A percentile compares a stretch with the other conserved stretches of the same genome.
Conservation (phyloP, 2,797 vertebrate genomes). For the Peromyscus aztecus region DNA sequence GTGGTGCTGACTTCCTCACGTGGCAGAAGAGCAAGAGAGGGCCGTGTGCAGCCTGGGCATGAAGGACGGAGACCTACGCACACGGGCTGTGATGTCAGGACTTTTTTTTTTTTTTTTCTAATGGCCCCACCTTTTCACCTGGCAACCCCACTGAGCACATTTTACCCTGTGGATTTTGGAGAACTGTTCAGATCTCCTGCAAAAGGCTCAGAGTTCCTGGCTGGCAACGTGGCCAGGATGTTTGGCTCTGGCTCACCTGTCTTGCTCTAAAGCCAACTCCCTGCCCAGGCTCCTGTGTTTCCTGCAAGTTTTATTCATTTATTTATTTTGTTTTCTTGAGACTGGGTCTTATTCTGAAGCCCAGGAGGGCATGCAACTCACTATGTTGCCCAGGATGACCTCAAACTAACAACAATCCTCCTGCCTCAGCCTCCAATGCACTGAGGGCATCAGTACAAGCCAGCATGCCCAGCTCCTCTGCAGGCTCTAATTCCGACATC, state of each 20-base stretch:
- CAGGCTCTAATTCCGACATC: not conserved
- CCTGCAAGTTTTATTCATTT: not conserved
- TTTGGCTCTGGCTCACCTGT: accelerated
- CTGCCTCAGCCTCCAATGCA: not conserved
- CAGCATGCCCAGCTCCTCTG: not conserved
- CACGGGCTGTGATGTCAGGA: not conserved
- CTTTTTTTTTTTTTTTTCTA: not conserved
- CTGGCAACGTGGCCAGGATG: accelerated
- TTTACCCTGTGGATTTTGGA: not conserved
- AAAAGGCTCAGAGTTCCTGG: not conserved
- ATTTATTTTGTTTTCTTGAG: not conserved
- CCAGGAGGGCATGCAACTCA: not conserved
- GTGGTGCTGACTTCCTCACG: not conserved
- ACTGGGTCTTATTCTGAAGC: not conserved
- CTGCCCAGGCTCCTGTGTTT: not conserved
- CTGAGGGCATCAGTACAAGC: not conserved
- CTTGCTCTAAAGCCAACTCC: accelerated
- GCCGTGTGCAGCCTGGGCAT: not conserved
- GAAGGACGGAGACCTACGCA: not conserved
- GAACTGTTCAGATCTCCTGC: not conserved
- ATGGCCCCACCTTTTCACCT: not conserved
- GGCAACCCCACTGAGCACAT: not conserved
- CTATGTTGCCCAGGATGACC: not conserved
- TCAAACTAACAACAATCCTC: not conserved
- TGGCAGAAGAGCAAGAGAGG: not conserved